Evolutionary conservation across 2,888 invertebrate genomes (phyloP), one percentile per base, ranked within the genome.

Genomic region (Spodoptera littoralis): DNA sequence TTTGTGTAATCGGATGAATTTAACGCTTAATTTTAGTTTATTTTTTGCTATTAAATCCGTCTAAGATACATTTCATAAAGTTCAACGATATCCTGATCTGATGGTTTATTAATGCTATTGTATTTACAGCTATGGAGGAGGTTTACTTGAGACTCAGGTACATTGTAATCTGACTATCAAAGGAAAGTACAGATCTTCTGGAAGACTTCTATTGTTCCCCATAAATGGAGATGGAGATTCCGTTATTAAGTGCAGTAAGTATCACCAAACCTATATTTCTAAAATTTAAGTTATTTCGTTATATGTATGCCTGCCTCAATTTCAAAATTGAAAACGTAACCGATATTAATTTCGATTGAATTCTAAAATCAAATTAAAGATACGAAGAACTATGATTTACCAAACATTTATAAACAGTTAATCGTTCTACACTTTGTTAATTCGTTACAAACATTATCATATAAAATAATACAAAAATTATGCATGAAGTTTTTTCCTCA

Each of bases 201-300:
- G 92, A 4, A 77, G 74, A 41, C 76, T 92, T 43, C 79, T 91
- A 0, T 71, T 88, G 80, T 91, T 92, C 30, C 77, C 83, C 0
- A 84, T 91, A 8, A 79, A 92, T 46, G 91, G 91, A 12, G 85
- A 88, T 11, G 92, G 92, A 1, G 83, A 88, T 18, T 78, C 88
- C 9, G 78, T 77, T 13, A 88, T 92, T 45, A 84, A 77, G 73
- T 88, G 89, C 75, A 84, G 91, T 91, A 82, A 87, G 91, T 86
- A 13, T 50, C 36, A 8, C 36, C 6, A 6, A 9, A 36, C 36
- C 6, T 36, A 27, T 27, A 3, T 27, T 27, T 27, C 27, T 5
- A 27, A 2, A 3, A 27, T 27, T 27, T 27, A 1, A 27, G 0
- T 27, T 4, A 27, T 27, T 27, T 27, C 18, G 18, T 18, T 4